A percentile compares a stretch with the other conserved stretches of the same genome.
Evolutionary conservation across 2,113 vertebrate species (phyloP).

Genomic region (Aphyosemion australe): DNA sequence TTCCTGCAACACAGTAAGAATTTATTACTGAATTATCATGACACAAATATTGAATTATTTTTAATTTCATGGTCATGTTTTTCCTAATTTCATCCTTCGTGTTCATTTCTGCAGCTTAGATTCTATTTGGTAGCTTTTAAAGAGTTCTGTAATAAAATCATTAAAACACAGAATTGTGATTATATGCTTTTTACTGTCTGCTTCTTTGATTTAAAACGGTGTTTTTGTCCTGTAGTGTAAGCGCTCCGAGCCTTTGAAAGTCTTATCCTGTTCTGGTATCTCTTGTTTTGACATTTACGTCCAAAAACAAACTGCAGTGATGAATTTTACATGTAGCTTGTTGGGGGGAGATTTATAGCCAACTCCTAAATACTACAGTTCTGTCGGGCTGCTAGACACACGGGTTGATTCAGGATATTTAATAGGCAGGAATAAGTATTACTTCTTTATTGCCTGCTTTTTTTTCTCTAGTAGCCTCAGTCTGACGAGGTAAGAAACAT

Average conservation of each 20-base stretch:
- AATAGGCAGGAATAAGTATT: no score
- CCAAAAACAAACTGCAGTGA: constrained; percentile 6
- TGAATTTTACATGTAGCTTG: constrained; percentile 11
- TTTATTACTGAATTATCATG: neutral
- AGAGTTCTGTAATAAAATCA: neutral
- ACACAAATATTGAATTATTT: neutral
- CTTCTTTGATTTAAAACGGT: neutral
- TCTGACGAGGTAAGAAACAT: no score
- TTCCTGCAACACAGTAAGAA: neutral
- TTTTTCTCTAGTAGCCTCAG: no score
- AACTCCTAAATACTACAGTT: neutral
- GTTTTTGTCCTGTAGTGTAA: neutral
- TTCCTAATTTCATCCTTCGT: neutral
- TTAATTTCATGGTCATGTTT: neutral
- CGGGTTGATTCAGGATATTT: neutral
- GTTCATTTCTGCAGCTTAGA: neutral
- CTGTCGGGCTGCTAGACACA: neutral
- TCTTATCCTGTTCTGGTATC: neutral
- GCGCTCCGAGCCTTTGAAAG: neutral
- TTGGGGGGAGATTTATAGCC: constrained; percentile 5
- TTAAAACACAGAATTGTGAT: neutral
- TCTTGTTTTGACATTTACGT: constrained; percentile 14
- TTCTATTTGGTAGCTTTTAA: neutral
- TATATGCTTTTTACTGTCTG: neutral
- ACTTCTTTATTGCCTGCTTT: neutral